phyloP scores from a whole-genome alignment of 1,140 invertebrate species.

The Drosophila tropicalis region DNA sequence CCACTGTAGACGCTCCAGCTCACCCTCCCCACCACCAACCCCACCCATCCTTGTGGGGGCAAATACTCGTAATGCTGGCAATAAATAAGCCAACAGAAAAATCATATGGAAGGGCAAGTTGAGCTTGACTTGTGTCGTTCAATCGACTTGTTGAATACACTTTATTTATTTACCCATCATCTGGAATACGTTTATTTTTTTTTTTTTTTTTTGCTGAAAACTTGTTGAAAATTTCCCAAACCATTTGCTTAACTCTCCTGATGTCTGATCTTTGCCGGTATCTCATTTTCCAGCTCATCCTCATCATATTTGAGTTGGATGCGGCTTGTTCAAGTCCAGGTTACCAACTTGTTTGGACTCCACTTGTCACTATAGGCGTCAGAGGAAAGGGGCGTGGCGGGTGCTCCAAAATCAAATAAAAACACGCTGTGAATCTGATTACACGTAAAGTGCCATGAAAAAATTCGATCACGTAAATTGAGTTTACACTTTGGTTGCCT shows the following conservation, averaged over 20 bases:
- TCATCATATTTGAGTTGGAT: neutral
- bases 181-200: too few species aligned
- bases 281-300: neutral
- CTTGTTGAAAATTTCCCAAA: too few species aligned
- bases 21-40: too few species aligned
- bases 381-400: neutral
- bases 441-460: conserved; percentile 50
- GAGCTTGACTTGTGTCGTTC: neutral
- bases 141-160: conserved; percentile 5
- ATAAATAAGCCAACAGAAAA: conserved; percentile 42
- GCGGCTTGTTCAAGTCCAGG: neutral
- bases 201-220: too few species aligned
- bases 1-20: neutral
- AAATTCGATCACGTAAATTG: conserved; percentile 75
- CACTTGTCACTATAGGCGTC: neutral
- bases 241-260: too few species aligned
- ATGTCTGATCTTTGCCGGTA: neutral
- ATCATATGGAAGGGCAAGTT: neutral
- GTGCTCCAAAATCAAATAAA: conserved; percentile 43
- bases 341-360: neutral
- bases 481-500: conserved; percentile 56
- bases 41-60: conserved; percentile 9
- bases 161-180: neutral
- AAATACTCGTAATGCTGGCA: conserved; percentile 45
- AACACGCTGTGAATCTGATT: conserved; percentile 45